Conservation (phyloP, 1,140 invertebrate species). For the Homarus americanus region DNA sequence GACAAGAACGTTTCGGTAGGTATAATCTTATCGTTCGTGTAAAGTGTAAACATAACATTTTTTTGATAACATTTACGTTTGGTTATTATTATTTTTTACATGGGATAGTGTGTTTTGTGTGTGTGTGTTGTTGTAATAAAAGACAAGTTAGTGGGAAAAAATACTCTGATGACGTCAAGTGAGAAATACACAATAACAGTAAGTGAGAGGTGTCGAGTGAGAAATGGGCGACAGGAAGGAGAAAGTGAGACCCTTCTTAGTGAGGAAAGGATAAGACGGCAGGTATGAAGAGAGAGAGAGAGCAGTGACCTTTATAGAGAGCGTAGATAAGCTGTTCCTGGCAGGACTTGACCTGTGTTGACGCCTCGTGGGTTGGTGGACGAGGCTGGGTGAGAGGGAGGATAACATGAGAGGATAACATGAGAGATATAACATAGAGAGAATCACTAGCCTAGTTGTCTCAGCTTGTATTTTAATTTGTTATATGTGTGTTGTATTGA, state of each 20-base stretch:
- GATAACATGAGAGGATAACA: not conserved
- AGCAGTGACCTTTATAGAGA: not conserved
- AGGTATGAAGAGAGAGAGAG: slow-evolving; percentile 30
- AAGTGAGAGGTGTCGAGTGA: not conserved
- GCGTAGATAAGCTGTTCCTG: too few relatives aligned
- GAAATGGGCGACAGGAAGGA: not conserved
- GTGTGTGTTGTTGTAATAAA: too few relatives aligned
- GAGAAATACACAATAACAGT: too few relatives aligned
- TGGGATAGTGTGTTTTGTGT: too few relatives aligned
- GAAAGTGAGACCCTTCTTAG: not conserved
- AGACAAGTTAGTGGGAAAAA: too few relatives aligned
- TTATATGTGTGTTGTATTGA: not conserved
- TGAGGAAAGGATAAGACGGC: not conserved
- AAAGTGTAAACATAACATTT: too few relatives aligned
- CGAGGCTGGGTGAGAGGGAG: not conserved
- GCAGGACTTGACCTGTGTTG: too few relatives aligned
- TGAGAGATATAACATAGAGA: not conserved
- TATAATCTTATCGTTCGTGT: too few relatives aligned
- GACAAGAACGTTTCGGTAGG: not conserved
- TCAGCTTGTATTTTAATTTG: not conserved
- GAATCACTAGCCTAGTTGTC: not conserved
- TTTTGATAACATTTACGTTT: too few relatives aligned
- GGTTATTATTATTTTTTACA: too few relatives aligned
- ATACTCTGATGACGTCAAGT: not conserved
- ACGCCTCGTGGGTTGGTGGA: too few relatives aligned